Evolutionary conservation across 2,113 vertebrate species (phyloP), one percentile per base, ranked within the genome.

Genomic region (Dipodomys merriami): DNA sequence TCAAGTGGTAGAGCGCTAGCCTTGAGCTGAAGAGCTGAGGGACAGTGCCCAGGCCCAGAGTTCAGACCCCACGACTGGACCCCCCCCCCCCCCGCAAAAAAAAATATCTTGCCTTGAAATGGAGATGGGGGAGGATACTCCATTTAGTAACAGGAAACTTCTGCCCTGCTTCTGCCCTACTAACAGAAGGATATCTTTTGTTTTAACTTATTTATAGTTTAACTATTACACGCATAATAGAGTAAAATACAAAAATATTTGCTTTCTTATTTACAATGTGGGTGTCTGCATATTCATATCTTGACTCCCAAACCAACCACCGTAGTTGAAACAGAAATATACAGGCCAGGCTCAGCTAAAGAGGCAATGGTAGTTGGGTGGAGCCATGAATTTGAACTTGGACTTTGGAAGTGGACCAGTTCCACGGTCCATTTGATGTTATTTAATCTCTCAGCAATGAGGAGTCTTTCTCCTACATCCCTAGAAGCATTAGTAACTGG

Each of bases 201-300:
- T 25, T 83, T 94, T 79, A 67, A 90, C 20, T 30, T 71, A 60
- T 76, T 79, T 91, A 72, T 62, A 96, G 78, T n/a, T 57, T 29
- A 92, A 60, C n/a, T 91, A 86, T 60, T 68, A 76, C 83, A 80
- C 46, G 87, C 19, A 49, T 2, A 46, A 78, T 44, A 86, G 73
- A 53, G 39, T 57, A 22, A 86, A 60, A 86, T 93, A 94, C 8
- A 96, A 97, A 97, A 97, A 95, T 94, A 96, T 60, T 71, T 80
- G 77, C 83, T 85, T 95, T 93, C 73, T 94, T 92, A 95, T 94
- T 90, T 96, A 96, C 92, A 92, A 72, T 0, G 4, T 23, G 23
- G n/a, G 71, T 23, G 65, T 20, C 74, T 73, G 12, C 30, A 29
- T 6, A 49, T 16, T 89, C 64, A 12, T 23, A 39, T 72, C 69